phyloP scores from a whole-genome alignment of 2,797 vertebrate species.

The Poliocrania exsul region DNA sequence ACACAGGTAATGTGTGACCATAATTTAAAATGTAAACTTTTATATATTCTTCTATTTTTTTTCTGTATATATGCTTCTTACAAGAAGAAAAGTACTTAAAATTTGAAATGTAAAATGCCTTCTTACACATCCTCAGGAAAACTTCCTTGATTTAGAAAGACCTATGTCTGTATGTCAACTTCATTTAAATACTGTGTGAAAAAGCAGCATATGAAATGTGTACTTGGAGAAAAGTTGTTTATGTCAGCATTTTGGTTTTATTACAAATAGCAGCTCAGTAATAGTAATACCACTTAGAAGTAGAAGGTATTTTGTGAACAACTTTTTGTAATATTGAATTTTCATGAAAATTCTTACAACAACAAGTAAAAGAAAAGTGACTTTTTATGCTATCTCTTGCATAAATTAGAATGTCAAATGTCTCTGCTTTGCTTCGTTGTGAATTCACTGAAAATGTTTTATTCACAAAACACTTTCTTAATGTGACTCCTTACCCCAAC shows the following conservation, averaged over 20 bases:
- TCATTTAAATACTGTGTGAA: background rate
- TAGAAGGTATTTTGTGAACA: background rate
- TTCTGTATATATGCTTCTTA: background rate
- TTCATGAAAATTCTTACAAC: background rate
- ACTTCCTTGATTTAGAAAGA: background rate
- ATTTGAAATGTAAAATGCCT: background rate
- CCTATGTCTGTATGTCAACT: background rate
- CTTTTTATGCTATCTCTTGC: background rate
- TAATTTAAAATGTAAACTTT: background rate
- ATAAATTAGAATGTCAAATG: background rate
- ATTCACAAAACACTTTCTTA: background rate
- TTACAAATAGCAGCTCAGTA: background rate
- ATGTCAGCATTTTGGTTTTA: constrained; percentile 9
- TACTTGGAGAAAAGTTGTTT: background rate
- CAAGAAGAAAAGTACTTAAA: background rate
- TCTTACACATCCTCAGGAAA: background rate
- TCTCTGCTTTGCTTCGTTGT: background rate
- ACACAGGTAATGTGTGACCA: background rate
- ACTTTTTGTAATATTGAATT: background rate
- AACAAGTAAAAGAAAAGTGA: constrained; percentile 4
- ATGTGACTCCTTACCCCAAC: background rate
- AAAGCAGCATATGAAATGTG: background rate
- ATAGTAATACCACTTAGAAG: background rate
- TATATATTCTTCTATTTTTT: background rate
- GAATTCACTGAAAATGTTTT: background rate